Evolutionary conservation across 2,113 vertebrate species (phyloP).

Genomic region (Rhegmatorhina hoffmannsi): DNA sequence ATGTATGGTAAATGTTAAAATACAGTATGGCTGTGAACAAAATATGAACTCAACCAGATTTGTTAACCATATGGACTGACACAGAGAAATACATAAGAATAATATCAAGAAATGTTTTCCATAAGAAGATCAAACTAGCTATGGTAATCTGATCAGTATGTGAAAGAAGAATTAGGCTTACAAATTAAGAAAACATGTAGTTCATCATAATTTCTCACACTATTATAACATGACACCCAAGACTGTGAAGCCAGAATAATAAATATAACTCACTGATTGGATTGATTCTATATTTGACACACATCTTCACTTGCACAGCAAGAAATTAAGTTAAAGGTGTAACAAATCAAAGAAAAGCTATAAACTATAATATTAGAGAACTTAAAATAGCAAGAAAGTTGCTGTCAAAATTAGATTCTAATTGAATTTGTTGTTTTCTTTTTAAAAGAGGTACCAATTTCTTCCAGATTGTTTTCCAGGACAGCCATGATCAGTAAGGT

Average conservation of each 20-base stretch:
- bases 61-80: conserved; percentile 10
- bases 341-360: neutral
- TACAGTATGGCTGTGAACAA: neutral
- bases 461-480: neutral
- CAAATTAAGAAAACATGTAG: neutral
- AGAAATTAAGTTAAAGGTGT: neutral
- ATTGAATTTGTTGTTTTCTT: neutral
- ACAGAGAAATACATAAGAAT: neutral
- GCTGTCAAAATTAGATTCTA: neutral
- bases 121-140: neutral
- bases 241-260: neutral
- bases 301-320: neutral
- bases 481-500: neutral
- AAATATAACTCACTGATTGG: neutral
- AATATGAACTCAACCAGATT: neutral
- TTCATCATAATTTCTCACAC: neutral
- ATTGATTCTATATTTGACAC: neutral
- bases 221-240: neutral
- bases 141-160: neutral
- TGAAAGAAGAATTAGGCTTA: neutral
- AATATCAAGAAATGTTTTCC: neutral
- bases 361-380: neutral
- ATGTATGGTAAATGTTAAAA: neutral
- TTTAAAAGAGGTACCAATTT: neutral
- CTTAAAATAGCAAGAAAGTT: neutral